A percentile compares a stretch with the other conserved stretches of the same genome.
Conservation (phyloP, 2,113 vertebrate species). For the Thamnaconus septentrionalis region DNA sequence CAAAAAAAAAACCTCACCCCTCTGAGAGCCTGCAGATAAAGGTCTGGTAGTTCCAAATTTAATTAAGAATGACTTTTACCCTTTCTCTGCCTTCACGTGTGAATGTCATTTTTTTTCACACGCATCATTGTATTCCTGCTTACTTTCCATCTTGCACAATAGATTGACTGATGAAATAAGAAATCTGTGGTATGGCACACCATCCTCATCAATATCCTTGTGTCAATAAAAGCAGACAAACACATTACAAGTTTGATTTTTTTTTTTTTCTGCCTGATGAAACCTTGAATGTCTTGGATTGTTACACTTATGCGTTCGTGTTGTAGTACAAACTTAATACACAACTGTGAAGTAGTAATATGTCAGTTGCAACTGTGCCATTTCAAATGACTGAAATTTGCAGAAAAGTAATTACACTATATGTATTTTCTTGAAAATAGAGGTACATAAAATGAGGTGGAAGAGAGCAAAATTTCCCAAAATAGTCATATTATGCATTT, state of each 20-base stretch:
- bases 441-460: too few species aligned
- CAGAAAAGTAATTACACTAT: too few species aligned
- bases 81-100: conserved; percentile 13
- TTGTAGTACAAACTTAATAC: too few species aligned
- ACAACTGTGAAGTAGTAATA: too few species aligned
- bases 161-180: conserved; percentile 8
- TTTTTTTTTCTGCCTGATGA: neutral
- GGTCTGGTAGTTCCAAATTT: conserved; percentile 7
- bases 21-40: neutral
- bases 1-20: too few species aligned
- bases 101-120: conserved; percentile 21
- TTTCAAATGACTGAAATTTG: too few species aligned
- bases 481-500: too few species aligned
- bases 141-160: conserved; percentile 12
- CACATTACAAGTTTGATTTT: conserved; percentile 12
- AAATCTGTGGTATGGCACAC: conserved; percentile 10
- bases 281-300: neutral
- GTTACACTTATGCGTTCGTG: too few species aligned
- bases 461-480: too few species aligned
- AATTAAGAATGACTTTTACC: neutral
- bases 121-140: neutral
- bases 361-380: too few species aligned
- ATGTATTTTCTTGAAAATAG: too few species aligned
- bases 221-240: conserved; percentile 95
- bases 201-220: conserved; percentile 84